Evolutionary conservation across 1,140 invertebrate genomes (phyloP), one percentile per base, ranked within the genome.

Genomic region (Spodoptera litura): DNA sequence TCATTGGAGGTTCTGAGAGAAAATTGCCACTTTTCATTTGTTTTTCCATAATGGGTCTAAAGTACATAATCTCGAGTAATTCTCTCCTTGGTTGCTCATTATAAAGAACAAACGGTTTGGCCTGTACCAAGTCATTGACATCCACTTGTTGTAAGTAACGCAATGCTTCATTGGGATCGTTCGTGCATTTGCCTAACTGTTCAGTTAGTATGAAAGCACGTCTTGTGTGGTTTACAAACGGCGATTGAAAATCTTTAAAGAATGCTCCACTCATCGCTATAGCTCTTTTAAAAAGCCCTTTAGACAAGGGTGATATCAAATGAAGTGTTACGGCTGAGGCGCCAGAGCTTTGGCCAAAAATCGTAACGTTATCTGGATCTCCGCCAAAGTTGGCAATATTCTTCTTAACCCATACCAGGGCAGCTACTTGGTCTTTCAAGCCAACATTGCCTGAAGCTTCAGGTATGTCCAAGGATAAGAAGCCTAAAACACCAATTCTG

Each of bases 341-440:
- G 3, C 61, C 61, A 38, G 31, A 5, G 27, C 61, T 62, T 62
- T 62, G 61, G n/a, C 61, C 61, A 62, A 62, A 62, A 35, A 62
- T 62, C 0, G 61, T 44, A 11, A 62, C 61, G 13, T 35, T 44
- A 44, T 44, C 38, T 5, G 38, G 38, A 44, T 44, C 38, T 44
- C 38, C 38, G 5, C 38, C 38, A 38, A 62, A 38, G 2, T 44
- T 13, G 11, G 55, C 35, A 38, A 62, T 62, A 38, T 62, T 62
- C 9, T 38, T 38, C 35, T 62, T 62, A 5, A 62, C 61, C 61
- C 61, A 62, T n/a, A 9, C 13, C 15, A 62, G 13, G 38, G 61
- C 61, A 12, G 35, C 35, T n/a, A 62, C 27, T 25, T 62, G 61
- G 35, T 62, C 61, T n/a, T 35, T 44, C 61, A 62, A 62, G 11